Evolutionary conservation across 1,140 invertebrate genomes (phyloP).

Genomic region (Papilio polytes): DNA sequence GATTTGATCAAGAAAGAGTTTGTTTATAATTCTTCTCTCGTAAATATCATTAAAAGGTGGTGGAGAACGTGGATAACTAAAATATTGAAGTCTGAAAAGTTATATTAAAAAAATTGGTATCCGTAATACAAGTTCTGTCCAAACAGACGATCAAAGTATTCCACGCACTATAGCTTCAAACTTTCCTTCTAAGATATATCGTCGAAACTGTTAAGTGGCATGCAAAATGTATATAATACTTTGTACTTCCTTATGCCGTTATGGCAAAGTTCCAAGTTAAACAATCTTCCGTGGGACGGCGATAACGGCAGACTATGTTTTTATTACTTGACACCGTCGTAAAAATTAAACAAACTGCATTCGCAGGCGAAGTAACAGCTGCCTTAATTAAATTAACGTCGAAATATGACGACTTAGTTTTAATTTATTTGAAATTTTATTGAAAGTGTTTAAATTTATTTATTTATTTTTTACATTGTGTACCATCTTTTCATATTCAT

Average conservation of each 20-base stretch:
- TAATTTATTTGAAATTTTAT: slow-evolving; percentile 34
- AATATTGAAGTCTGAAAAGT: not conserved
- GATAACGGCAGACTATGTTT: slow-evolving; percentile 74
- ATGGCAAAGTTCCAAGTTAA: slow-evolving; percentile 79
- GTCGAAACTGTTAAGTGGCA: slow-evolving; percentile 78
- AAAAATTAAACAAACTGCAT: slow-evolving; percentile 66
- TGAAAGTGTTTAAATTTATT: not conserved
- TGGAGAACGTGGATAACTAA: not conserved
- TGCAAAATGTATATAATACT: slow-evolving; percentile 82
- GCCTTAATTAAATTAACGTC: slow-evolving; percentile 34
- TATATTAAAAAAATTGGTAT: not conserved
- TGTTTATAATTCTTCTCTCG: too few relatives aligned
- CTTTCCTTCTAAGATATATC: slow-evolving; percentile 71
- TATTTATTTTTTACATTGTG: not conserved
- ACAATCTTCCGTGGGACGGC: slow-evolving; percentile 74
- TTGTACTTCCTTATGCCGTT: slow-evolving; percentile 80
- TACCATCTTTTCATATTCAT: not conserved
- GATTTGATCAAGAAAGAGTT: too few relatives aligned
- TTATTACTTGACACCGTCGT: slow-evolving; percentile 73
- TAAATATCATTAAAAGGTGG: too few relatives aligned
- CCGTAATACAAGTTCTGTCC: not conserved
- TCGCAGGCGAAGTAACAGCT: slow-evolving; percentile 38
- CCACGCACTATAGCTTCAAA: slow-evolving; percentile 60
- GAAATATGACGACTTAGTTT: slow-evolving; percentile 34
- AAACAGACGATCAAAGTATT: slow-evolving; percentile 49